Percentiles rank a stretch among this genome's conserved stretches.
These are phyloP conservation scores for Mythimna impura DNA, from an alignment of 2,888 invertebrate genomes.

Conservation along the genomic window DNA sequence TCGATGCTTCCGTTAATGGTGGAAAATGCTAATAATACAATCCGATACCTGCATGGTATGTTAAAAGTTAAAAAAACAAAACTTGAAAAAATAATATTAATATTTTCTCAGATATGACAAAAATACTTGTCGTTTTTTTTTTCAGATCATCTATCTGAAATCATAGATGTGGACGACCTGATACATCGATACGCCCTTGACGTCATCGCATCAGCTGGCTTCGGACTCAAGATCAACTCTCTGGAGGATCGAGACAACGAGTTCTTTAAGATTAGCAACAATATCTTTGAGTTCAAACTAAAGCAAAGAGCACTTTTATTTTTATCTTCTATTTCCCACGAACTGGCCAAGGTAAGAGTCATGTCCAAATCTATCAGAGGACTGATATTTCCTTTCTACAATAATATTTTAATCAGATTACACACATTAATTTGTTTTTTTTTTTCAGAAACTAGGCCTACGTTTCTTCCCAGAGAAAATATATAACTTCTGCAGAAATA, in stretches of 20 bases:
- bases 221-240: constrained; percentile 90
- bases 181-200: constrained; percentile 90
- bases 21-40: constrained; percentile 74
- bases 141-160: constrained; percentile 70
- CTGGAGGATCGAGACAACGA: constrained; percentile 88
- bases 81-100: not conserved
- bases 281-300: constrained; percentile 68
- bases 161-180: constrained; percentile 84
- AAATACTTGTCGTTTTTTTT: not conserved
- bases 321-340: constrained; percentile 66
- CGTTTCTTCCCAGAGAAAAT: constrained; percentile 69
- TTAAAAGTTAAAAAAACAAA: not conserved
- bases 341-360: constrained; percentile 69
- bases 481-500: constrained; percentile 72
- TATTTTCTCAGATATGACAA: too few relatives aligned
- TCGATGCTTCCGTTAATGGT: constrained; percentile 87
- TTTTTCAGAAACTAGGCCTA: constrained; percentile 70
- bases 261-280: constrained; percentile 82
- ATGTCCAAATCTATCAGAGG: too few relatives aligned
- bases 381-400: not conserved
- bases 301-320: constrained; percentile 68
- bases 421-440: not conserved
- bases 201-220: constrained; percentile 90
- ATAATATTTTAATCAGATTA: not conserved
- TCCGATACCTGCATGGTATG: constrained; percentile 78